These are phyloP conservation scores for Bombus sylvicola DNA, from an alignment of 1,140 invertebrate genomes.

Conservation along the genomic window DNA sequence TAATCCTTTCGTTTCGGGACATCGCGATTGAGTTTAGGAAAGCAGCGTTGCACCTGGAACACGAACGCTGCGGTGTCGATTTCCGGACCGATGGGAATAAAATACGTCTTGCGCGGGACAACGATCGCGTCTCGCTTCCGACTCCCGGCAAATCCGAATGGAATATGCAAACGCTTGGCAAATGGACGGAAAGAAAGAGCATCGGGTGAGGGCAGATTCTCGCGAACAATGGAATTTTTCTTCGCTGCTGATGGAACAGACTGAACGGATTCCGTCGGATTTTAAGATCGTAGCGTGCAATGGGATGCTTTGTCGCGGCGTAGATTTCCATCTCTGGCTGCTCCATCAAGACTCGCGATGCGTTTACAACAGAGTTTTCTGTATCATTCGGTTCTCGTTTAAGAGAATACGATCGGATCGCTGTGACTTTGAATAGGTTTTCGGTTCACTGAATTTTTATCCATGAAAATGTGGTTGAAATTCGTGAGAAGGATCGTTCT, in stretches of 20 bases:
- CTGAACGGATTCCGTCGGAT: constrained; percentile 25
- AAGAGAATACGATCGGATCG: neutral
- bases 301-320: too few species aligned
- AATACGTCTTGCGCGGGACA: neutral
- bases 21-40: neutral
- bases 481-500: too few species aligned
- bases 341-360: neutral
- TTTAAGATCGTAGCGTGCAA: constrained; percentile 6
- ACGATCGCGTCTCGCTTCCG: neutral
- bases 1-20: constrained; percentile 20
- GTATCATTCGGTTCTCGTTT: neutral
- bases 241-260: constrained; percentile 9
- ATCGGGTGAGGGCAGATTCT: neutral
- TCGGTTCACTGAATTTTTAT: too few species aligned
- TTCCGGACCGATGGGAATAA: constrained; percentile 4
- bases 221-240: constrained; percentile 41
- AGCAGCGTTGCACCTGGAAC: constrained; percentile 17
- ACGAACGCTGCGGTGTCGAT: neutral
- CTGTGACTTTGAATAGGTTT: too few species aligned
- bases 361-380: neutral
- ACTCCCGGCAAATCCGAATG: neutral
- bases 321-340: neutral
- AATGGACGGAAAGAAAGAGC: constrained; percentile 24
- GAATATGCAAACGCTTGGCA: constrained; percentile 41
- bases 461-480: too few species aligned